Evolutionary conservation across 2,888 invertebrate genomes (phyloP).

Genomic region (Calameuta pallipes): DNA sequence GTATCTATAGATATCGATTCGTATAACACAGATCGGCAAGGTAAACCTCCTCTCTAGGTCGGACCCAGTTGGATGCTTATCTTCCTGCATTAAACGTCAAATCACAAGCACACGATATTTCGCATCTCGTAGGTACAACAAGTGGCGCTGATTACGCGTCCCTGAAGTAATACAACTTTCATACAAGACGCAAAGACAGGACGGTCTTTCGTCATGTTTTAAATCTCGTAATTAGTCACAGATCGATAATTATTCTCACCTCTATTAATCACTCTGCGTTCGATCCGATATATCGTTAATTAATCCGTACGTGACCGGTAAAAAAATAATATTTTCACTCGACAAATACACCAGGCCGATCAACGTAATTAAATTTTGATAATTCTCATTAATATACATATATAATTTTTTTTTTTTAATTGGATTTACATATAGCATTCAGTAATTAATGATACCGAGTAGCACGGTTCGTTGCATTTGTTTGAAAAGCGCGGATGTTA

Average conservation of each 20-base stretch:
- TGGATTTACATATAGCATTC: too few species aligned
- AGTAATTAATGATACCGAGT: too few species aligned
- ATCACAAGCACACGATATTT: too few species aligned
- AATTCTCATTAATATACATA: neutral
- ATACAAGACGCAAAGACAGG: neutral
- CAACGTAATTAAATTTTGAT: neutral
- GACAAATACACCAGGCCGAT: neutral
- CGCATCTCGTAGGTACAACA: neutral
- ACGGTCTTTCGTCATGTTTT: neutral
- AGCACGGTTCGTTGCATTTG: neutral
- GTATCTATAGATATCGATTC: too few species aligned
- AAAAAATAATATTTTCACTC: neutral
- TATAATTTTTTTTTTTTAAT: too few species aligned
- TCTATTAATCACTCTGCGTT: neutral
- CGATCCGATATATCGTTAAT: neutral
- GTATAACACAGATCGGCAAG: neutral
- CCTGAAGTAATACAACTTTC: neutral
- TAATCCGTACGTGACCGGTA: accelerated
- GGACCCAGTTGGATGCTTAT: neutral
- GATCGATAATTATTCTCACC: neutral
- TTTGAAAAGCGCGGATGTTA: neutral
- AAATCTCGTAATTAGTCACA: neutral
- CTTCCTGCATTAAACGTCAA: neutral
- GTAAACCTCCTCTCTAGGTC: slow-evolving; percentile 3
- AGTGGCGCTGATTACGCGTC: neutral